These are phyloP conservation scores for Centropristis striata DNA, from an alignment of 2,113 vertebrate species.

Conservation along the genomic window DNA sequence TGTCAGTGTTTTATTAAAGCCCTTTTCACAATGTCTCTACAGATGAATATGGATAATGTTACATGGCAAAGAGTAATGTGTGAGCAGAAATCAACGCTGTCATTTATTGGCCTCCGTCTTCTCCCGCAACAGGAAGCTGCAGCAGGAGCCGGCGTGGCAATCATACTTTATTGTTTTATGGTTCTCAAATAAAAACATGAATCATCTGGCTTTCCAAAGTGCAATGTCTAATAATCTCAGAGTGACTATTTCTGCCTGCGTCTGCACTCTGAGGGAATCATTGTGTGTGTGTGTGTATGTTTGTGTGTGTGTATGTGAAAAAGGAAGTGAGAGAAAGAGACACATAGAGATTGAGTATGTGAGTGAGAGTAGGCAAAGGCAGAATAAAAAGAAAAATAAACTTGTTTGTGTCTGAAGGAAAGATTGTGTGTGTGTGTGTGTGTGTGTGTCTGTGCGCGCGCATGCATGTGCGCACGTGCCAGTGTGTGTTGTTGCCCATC, in stretches of 20 bases:
- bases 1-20: conserved; percentile 61
- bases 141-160: conserved; percentile 49
- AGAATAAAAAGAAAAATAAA: conserved; percentile 40
- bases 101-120: conserved; percentile 80
- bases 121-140: conserved; percentile 56
- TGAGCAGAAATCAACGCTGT: conserved; percentile 75
- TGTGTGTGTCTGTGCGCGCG: conserved; percentile 31
- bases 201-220: conserved; percentile 78
- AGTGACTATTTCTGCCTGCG: conserved; percentile 70
- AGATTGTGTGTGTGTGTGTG: background rate
- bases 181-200: conserved; percentile 82
- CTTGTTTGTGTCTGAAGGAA: too few relatives aligned
- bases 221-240: conserved; percentile 77
- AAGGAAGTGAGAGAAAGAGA: conserved; percentile 10
- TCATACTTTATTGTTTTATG: conserved; percentile 82
- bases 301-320: conserved; percentile 16
- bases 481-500: conserved; percentile 41
- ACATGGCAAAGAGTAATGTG: conserved; percentile 59
- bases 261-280: conserved; percentile 65
- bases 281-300: conserved; percentile 5
- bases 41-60: conserved; percentile 62
- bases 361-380: conserved; percentile 9
- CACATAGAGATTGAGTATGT: conserved; percentile 14
- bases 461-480: too few relatives aligned
- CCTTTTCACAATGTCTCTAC: conserved; percentile 26